Evolutionary conservation across 2,888 invertebrate genomes (phyloP), one percentile per base, ranked within the genome.

Genomic region (Heliconius ismenius): DNA sequence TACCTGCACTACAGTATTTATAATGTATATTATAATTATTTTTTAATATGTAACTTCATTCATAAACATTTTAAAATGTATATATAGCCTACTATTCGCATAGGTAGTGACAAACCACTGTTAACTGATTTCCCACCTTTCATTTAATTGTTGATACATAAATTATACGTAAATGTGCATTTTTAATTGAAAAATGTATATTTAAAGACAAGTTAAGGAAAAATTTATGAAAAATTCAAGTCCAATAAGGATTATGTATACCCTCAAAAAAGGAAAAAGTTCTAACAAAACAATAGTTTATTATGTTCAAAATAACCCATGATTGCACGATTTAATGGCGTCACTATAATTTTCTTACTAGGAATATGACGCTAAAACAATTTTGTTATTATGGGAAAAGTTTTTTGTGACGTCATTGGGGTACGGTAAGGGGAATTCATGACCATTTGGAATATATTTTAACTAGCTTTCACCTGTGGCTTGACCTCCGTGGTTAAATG

Each of bases 301-400:
- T 39, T 64, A 32, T 32, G 9, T 32, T 24, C 24, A 39, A 65
- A 65, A 65, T 65, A 65, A 65, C 65, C 36, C 65, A 65, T 39
- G 65, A 65, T 39, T 65, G 65, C 39, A 39, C 13, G n/a, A 6
- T 65, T n/a, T 36, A 13, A 36, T 39, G 39, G n/a, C 39, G 36
- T 65, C 36, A 65, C 24, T 36, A n/a, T 36, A 18, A 24, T 24
- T 65, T 65, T 65, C 65, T 65, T 24, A 62, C 62, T 62, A 39
- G 13, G 13, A 36, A 2, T 21, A 65, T 65, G 62, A 62, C n/a
- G 24, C 11, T 36, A 4, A n/a, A n/a, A 65, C 15, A 39, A 62
- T 26, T 62, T 28, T 64, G 28, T 64, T 32, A 39, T 39, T 36
- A 36, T 13, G 39, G 32, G 65, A 65, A 39, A 65, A 39, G 36